A percentile compares a stretch with the other conserved stretches of the same genome.
These are phyloP conservation scores for Scaptomyza montana DNA, from an alignment of 1,140 invertebrate genomes.

Conservation along the genomic window DNA sequence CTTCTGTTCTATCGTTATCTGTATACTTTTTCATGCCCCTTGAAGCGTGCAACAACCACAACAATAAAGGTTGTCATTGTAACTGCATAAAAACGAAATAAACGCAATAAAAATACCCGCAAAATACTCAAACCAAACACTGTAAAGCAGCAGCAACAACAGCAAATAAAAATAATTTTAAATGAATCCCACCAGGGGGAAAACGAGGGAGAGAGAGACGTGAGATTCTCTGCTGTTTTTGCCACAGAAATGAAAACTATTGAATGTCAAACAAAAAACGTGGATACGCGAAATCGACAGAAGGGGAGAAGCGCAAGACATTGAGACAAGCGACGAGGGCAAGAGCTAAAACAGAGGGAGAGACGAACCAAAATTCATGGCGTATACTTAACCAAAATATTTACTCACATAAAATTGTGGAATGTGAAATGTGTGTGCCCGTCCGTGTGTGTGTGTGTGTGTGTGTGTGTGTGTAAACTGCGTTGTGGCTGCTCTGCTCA, in stretches of 20 bases:
- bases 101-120: conserved; percentile 77
- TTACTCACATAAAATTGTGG: conserved; percentile 57
- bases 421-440: conserved; percentile 14
- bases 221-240: background rate
- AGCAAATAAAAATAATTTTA: conserved; percentile 75
- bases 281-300: conserved; percentile 60
- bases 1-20: conserved; percentile 52
- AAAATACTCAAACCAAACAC: conserved; percentile 59
- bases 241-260: conserved; percentile 74
- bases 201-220: background rate
- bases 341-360: background rate
- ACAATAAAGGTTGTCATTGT: conserved; percentile 62
- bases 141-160: conserved; percentile 39
- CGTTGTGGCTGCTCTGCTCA: background rate
- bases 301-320: conserved; percentile 4
- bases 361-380: conserved; percentile 34
- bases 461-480: conserved; percentile 12
- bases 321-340: conserved; percentile 1
- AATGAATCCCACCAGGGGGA: conserved; percentile 44
- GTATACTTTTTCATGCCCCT: conserved; percentile 57
- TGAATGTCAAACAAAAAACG: conserved; percentile 77
- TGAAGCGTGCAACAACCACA: conserved; percentile 39
- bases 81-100: conserved; percentile 79
- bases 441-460: background rate
- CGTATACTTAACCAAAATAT: conserved; percentile 79